These are phyloP conservation scores for Nothocercus nigrocapillus DNA, from an alignment of 2,113 vertebrate species.

Conservation along the genomic window DNA sequence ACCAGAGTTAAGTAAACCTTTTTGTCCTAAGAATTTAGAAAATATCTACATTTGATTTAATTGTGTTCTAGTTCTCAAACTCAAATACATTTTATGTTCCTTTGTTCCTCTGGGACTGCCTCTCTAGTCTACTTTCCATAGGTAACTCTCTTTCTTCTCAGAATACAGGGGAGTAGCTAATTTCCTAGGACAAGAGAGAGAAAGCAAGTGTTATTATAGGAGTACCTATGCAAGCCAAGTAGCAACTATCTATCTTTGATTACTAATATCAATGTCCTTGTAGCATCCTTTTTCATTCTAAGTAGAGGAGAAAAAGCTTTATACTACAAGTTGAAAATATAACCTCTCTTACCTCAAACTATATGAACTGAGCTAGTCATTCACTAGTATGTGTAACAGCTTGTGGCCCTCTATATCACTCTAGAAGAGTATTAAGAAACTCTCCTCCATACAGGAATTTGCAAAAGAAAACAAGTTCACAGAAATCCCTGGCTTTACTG, in stretches of 20 bases:
- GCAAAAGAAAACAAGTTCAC: neutral
- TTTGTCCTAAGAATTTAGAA: neutral
- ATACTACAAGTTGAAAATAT: neutral
- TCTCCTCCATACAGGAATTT: neutral
- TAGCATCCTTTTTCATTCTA: neutral
- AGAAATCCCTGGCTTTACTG: neutral
- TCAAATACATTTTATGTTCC: neutral
- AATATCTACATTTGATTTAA: neutral
- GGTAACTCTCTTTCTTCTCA: neutral
- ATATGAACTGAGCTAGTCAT: fast-evolving
- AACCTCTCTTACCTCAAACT: neutral
- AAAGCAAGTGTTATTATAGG: neutral
- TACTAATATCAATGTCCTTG: neutral
- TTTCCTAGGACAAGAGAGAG: neutral
- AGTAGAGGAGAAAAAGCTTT: neutral
- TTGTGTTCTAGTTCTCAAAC: neutral
- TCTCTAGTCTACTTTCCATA: neutral
- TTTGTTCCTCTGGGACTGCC: neutral
- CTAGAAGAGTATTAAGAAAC: neutral
- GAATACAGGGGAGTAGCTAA: neutral
- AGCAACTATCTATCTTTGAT: neutral
- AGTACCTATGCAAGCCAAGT: neutral
- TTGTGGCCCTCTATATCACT: neutral
- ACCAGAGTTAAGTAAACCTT: neutral
- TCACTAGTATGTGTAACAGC: neutral